phyloP scores from a whole-genome alignment of 2,888 invertebrate genomes.

The Aphodius granarius region DNA sequence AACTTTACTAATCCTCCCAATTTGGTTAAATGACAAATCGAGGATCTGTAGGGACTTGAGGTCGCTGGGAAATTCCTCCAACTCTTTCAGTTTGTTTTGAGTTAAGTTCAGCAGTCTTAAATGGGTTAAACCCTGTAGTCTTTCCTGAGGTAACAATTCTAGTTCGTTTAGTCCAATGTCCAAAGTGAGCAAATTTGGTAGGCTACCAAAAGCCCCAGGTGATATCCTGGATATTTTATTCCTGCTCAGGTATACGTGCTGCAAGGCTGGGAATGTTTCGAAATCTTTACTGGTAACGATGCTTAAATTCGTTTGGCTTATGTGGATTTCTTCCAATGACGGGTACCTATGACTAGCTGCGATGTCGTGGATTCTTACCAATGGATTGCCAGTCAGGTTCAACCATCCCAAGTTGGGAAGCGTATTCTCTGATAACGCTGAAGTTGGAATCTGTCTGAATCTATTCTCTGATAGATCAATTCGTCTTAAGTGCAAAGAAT shows the following conservation, averaged over 20 bases:
- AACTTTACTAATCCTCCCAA: conserved; percentile 72
- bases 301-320: conserved; percentile 77
- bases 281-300: conserved; percentile 85
- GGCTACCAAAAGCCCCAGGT: conserved; percentile 80
- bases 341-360: conserved; percentile 72
- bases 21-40: conserved; percentile 82
- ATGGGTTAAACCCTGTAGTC: conserved; percentile 76
- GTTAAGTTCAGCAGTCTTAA: conserved; percentile 79
- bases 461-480: conserved; percentile 79
- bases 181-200: conserved; percentile 74
- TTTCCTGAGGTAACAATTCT: conserved; percentile 80
- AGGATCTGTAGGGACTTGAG: conserved; percentile 76
- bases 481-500: conserved; percentile 70
- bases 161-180: conserved; percentile 83
- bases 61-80: conserved; percentile 80
- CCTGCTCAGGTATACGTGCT: conserved; percentile 71
- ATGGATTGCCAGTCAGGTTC: conserved; percentile 82
- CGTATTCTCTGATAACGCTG: conserved; percentile 73
- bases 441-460: conserved; percentile 77
- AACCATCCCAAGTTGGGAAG: conserved; percentile 73
- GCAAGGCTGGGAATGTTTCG: conserved; percentile 77
- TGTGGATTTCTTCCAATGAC: conserved; percentile 78
- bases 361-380: conserved; percentile 74
- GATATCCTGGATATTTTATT: conserved; percentile 80
- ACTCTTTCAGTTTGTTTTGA: conserved; percentile 76